Percentiles rank a stretch among this genome's conserved stretches.
These are phyloP conservation scores for Ormyrus nitidulus DNA, from an alignment of 2,888 invertebrate species.

Conservation along the genomic window DNA sequence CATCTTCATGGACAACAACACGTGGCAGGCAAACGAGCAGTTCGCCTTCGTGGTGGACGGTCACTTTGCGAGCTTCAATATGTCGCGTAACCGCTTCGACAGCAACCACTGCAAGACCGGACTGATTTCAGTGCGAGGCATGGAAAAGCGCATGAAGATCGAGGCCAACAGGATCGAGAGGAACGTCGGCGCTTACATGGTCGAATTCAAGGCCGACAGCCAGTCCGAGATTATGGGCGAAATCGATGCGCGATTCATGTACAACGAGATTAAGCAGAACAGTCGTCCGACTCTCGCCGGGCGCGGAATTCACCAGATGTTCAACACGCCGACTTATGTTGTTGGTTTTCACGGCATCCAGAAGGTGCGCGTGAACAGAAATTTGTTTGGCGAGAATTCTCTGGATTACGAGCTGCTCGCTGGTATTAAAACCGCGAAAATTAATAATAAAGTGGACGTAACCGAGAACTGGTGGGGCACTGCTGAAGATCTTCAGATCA, in stretches of 20 bases:
- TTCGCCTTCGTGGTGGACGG: conserved; percentile 93
- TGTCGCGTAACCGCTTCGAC: conserved; percentile 89
- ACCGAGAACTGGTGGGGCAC: conserved; percentile 98
- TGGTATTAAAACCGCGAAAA: conserved; percentile 91
- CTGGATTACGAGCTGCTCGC: conserved; percentile 94
- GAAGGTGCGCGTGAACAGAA: conserved; percentile 92
- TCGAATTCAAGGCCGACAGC: conserved; percentile 92
- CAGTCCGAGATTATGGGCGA: conserved; percentile 94
- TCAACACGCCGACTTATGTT: conserved; percentile 84
- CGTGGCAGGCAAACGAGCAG: conserved; percentile 89
- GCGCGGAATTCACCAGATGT: conserved; percentile 72
- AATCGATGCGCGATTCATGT: conserved; percentile 86
- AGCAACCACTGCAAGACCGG: conserved; percentile 91
- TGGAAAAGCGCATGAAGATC: conserved; percentile 96
- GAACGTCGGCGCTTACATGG: conserved; percentile 89
- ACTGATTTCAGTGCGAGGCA: conserved; percentile 89
- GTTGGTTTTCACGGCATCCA: conserved; percentile 96
- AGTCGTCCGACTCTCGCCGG: conserved; percentile 73
- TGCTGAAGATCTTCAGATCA: conserved; percentile 83
- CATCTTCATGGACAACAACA: conserved; percentile 90
- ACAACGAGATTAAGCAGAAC: conserved; percentile 87
- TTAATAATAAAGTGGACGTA: conserved; percentile 91
- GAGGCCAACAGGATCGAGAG: conserved; percentile 86
- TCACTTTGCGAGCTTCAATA: conserved; percentile 93
- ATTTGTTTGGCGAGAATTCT: conserved; percentile 89